Conservation (phyloP, 2,888 invertebrate genomes). For the Trissoscelio sp. region DNA sequence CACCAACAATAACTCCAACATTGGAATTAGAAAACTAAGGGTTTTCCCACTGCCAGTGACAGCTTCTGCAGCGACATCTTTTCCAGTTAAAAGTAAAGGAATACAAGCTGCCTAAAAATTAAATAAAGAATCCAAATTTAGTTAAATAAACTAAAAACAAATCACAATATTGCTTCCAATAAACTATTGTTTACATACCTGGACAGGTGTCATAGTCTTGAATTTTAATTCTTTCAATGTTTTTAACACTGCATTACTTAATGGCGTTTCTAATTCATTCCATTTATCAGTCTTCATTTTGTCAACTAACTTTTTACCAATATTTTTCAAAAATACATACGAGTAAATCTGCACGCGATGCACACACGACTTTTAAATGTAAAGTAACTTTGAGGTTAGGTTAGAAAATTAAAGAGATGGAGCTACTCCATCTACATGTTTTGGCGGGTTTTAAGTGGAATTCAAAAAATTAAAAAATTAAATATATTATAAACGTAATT, state of each 20-base stretch:
- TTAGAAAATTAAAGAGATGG: too few species aligned
- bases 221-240: slow-evolving; percentile 85
- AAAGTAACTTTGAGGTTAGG: neutral
- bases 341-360: too few species aligned
- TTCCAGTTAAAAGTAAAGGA: slow-evolving; percentile 93
- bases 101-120: slow-evolving; percentile 90
- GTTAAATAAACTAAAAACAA: too few species aligned
- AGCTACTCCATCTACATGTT: too few species aligned
- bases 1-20: slow-evolving; percentile 91
- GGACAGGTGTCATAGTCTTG: slow-evolving; percentile 86
- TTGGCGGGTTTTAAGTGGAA: too few species aligned
- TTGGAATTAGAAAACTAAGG: slow-evolving; percentile 96
- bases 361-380: neutral
- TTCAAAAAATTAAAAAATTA: too few species aligned
- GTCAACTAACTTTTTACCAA: neutral
- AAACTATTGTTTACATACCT: too few species aligned
- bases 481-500: too few species aligned
- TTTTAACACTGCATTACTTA: slow-evolving; percentile 83
- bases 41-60: slow-evolving; percentile 99
- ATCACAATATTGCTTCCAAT: too few species aligned
- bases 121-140: too few species aligned
- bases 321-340: neutral
- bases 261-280: slow-evolving; percentile 83
- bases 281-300: slow-evolving; percentile 83
- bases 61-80: slow-evolving; percentile 99